Evolutionary conservation across 1,140 invertebrate genomes (phyloP).

Genomic region (Macrobrachium nipponense): DNA sequence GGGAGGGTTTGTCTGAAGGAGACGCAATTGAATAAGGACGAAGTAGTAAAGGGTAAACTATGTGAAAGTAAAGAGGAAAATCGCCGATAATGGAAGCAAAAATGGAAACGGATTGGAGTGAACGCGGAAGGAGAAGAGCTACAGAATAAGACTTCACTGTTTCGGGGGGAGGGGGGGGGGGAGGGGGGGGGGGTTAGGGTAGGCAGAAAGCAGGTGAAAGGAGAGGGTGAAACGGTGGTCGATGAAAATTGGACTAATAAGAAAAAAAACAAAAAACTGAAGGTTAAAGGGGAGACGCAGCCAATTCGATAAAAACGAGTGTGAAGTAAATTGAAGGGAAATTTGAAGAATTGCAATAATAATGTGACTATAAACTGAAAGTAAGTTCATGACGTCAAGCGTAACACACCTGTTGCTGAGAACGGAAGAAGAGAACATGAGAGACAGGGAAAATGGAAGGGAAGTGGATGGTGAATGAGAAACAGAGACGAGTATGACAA

Average conservation of each 20-base stretch:
- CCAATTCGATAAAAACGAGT: not conserved
- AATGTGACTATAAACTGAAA: no score
- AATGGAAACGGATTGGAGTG: not conserved
- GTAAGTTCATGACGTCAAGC: no score
- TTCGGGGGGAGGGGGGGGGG: no score
- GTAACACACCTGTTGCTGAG: not conserved
- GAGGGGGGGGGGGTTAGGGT: no score
- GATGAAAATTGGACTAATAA: not conserved
- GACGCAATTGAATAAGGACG: not conserved
- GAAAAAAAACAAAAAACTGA: not conserved
- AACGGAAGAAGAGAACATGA: not conserved
- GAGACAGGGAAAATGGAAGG: not conserved
- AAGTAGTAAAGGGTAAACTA: not conserved
- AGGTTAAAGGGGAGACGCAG: not conserved
- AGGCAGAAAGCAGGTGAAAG: no score
- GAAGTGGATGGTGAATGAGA: no score
- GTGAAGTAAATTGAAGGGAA: not conserved
- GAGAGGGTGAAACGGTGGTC: no score
- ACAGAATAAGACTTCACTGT: no score
- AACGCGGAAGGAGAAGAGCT: no score
- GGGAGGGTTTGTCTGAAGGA: not conserved
- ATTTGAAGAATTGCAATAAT: no score
- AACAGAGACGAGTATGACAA: no score
- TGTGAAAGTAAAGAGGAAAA: not conserved
- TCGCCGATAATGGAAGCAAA: not conserved